Base-by-base conservation (phyloP, 2,113 vertebrate genomes). In the Dolichallabes microphthalmus region DNA sequence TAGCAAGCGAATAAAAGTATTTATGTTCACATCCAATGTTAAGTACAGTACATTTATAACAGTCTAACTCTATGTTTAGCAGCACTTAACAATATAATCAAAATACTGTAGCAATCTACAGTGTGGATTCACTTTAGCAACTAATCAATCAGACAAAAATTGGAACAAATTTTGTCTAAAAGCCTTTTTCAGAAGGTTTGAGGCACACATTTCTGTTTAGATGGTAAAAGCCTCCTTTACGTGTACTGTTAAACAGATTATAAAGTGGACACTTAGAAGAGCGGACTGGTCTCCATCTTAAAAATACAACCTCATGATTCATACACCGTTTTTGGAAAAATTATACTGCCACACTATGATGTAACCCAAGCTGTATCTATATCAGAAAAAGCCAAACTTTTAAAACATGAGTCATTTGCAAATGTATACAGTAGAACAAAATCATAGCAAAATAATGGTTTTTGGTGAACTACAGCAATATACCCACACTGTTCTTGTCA, bases 261-360 rank as follows among this genome's bases (percentile, higher is more conserved):
- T 12, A 83, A 50, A 25, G 53, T 75, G 25, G 79, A 83, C 85
- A 84, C 71, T 90, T 86, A 89, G 83, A 84, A 82, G 80, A 83
- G 77, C 82, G 85, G 71, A 84, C 83, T 45, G 86, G 88, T 89
- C 91, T 89, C 69, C 66, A 84, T 82, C 71, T 79, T 79, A 75
- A 52, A 78, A 82, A 74, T 0, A 82, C 50, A 53, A 32, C 68
- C 55, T 4, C 14, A 32, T 82, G 63, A 85, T 61, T 82, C 63
- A 71, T 50, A 35, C 52, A 22, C 17, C 53, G 8, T 45, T 78
- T 57, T 57, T 4, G 27, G 50, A 20, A 30, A 84, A 69, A 84
- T 35, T 35, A 64, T 55, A 80, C 77, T 57, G 22, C 32, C 52
- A 64, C 39, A n/a, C 61, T 4, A 50, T 20, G 25, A 66, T 35